Evolutionary conservation across 1,140 invertebrate genomes (phyloP), one percentile per base, ranked within the genome.

Genomic region (Trialeurodes vaporariorum): DNA sequence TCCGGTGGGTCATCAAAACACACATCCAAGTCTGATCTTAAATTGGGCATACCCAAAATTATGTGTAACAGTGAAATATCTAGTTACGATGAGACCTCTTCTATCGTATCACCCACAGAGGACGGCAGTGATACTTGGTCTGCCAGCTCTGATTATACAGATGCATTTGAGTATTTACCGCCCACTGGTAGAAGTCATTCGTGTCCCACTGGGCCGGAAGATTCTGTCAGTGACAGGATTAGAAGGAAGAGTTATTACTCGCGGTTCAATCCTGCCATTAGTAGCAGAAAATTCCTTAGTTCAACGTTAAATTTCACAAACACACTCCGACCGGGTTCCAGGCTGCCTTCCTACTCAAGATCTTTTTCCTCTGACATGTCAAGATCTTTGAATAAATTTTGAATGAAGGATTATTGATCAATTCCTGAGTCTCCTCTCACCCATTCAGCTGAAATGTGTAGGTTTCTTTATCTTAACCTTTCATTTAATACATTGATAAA

Each of bases 191-290:
- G 34, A 17, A 49, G 34, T 49, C 34, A 49, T 49, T 49, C 34
- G 5, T 49, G 34, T 49, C 34, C 34, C 5, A 9, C 34, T 49
- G 34, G 34, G 34, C n/a, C n/a, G n/a, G 63, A 83, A 78, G 90
- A 92, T 74, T 89, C 87, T 34, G 87, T 94, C 13, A 86, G 87
- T 34, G 92, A 95, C 73, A 81, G 92, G 70, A 94, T 95, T 69
- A 82, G 89, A 71, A 81, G 92, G 23, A 92, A 92, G 75, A 93
- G 91, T 76, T 94, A 92, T 77, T 95, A 93, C 34, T 9, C 34
- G 5, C 34, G 34, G 5, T 49, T 49, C 34, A 49, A 49, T 17
- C 34, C 34, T 49, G 5, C 5, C 17, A 49, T 49, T 17, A 49
- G 34, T 17, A 49, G 34, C 34, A 5, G 34, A 5, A 49, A 17